phyloP scores from a whole-genome alignment of 2,113 vertebrate genomes.

The Pangasianodon gigas region DNA sequence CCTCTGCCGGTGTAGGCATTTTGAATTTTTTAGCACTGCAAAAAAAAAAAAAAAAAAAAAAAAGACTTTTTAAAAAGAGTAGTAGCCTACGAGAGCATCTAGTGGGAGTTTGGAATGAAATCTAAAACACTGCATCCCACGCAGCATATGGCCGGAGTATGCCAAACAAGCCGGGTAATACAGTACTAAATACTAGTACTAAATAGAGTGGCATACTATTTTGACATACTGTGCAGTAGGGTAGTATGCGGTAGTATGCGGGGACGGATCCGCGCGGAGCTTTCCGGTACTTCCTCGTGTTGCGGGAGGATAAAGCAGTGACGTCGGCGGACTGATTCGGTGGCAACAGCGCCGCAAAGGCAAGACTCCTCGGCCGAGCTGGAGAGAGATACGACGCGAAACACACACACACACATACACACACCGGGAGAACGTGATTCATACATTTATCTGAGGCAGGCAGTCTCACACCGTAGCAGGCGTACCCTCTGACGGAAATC shows the following conservation, averaged over 20 bases:
- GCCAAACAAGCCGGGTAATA: neutral
- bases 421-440: conserved; percentile 35
- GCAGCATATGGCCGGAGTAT: neutral
- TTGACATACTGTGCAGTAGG: neutral
- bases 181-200: neutral
- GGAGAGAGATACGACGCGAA: conserved; percentile 52
- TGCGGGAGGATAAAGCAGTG: conserved; percentile 69
- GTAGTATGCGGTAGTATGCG: neutral
- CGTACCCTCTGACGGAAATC: conserved; percentile 40
- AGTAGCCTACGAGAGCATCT: neutral
- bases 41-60: neutral
- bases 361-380: conserved; percentile 56
- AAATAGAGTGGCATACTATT: neutral
- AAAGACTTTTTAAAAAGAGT: neutral
- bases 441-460: neutral
- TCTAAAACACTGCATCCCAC: neutral
- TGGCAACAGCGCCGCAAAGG: conserved; percentile 65
- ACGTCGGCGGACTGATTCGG: conserved; percentile 67
- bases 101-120: neutral
- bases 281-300: conserved; percentile 69
- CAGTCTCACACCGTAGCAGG: neutral
- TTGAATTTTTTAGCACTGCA: neutral
- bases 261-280: conserved; percentile 7
- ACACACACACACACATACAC: conserved; percentile 17
- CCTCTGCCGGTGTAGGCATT: neutral